Evolutionary conservation across 1,140 invertebrate species (phyloP).

Genomic region (Popillia japonica): DNA sequence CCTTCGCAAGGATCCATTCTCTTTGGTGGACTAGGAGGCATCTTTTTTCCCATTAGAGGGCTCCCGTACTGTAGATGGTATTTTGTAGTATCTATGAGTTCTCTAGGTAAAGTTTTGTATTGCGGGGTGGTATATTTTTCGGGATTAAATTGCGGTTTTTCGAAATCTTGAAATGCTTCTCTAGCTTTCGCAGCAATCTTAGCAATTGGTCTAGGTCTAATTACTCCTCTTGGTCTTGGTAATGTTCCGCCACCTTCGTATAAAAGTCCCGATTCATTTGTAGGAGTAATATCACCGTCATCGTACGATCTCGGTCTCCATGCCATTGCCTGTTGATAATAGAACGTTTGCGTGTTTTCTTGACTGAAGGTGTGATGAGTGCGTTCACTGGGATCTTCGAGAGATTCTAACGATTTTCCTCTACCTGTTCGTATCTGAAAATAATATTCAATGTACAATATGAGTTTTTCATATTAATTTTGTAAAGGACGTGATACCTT

Average conservation of each 20-base stretch:
- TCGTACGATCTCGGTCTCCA: constrained; percentile 86
- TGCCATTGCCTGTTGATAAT: constrained; percentile 62
- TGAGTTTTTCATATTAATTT: no score
- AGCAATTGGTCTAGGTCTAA: constrained; percentile 84
- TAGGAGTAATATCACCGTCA: constrained; percentile 88
- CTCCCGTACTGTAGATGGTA: constrained; percentile 61
- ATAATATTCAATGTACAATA: background rate
- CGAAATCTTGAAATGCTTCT: constrained; percentile 61
- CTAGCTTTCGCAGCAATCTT: constrained; percentile 76
- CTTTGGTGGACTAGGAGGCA: constrained; percentile 88
- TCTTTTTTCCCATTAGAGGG: constrained; percentile 73
- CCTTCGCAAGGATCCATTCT: constrained; percentile 62
- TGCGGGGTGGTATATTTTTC: constrained; percentile 56
- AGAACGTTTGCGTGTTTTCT: constrained; percentile 64
- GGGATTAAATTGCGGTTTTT: constrained; percentile 60
- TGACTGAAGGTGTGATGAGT: constrained; percentile 71
- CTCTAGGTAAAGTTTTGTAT: constrained; percentile 65
- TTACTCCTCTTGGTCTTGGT: constrained; percentile 81
- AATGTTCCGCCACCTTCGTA: constrained; percentile 81
- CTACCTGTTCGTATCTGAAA: constrained; percentile 74
- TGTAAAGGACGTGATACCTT: no score
- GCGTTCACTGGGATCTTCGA: constrained; percentile 74
- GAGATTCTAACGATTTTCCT: constrained; percentile 84
- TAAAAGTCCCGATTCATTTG: constrained; percentile 74
- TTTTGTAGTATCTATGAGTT: constrained; percentile 58